Conservation (phyloP, 2,797 vertebrate species). For the Naso thynnoides region DNA sequence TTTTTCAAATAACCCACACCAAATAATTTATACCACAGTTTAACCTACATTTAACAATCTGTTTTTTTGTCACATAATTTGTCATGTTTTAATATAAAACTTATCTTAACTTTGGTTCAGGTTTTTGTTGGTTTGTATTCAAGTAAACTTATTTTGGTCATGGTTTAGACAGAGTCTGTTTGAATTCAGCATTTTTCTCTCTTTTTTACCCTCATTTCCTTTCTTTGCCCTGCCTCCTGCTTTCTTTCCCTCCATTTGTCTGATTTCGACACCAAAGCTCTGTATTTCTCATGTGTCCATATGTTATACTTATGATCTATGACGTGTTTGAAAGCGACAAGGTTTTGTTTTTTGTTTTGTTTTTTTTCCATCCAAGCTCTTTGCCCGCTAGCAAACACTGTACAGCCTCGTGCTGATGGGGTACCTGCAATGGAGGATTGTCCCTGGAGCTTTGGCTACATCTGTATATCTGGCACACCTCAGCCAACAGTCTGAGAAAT, state of each 20-base stretch:
- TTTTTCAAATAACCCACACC: background rate
- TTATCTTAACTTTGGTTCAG: background rate
- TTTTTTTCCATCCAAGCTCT: background rate
- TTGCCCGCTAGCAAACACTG: no score
- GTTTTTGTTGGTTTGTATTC: background rate
- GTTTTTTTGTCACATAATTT: background rate
- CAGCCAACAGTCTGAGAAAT: background rate
- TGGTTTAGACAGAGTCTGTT: background rate
- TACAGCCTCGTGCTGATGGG: background rate
- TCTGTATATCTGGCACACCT: background rate
- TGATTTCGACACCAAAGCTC: background rate
- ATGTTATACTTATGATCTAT: background rate
- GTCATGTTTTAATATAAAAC: background rate
- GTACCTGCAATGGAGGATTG: background rate
- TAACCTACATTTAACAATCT: background rate
- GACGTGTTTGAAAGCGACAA: background rate
- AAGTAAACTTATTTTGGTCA: background rate
- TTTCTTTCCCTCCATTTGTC: background rate
- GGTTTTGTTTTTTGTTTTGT: no score
- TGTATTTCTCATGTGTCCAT: background rate
- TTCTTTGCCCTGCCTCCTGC: background rate
- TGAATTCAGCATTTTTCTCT: background rate
- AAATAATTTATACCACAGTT: no score
- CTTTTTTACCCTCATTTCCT: background rate
- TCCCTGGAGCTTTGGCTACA: background rate